phyloP scores from a whole-genome alignment of 2,113 vertebrate genomes.

The Hipposideros armiger region DNA sequence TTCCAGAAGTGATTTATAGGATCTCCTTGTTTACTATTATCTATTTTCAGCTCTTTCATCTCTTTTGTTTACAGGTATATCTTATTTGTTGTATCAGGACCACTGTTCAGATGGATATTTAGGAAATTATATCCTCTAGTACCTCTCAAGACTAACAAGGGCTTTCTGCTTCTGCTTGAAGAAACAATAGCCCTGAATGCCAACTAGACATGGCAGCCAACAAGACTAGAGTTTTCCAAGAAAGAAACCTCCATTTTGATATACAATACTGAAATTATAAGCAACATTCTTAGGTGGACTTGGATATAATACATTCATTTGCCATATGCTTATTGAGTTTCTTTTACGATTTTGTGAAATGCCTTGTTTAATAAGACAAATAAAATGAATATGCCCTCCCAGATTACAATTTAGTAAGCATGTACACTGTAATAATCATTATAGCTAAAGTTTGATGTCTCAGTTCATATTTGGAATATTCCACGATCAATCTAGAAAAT shows the following conservation, averaged over 20 bases:
- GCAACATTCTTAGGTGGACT: not conserved
- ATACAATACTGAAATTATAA: slow-evolving; percentile 48
- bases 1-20: slow-evolving; percentile 32
- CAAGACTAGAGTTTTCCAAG: slow-evolving; percentile 46
- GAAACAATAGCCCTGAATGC: slow-evolving; percentile 53
- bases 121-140: slow-evolving; percentile 30
- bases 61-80: slow-evolving; percentile 37
- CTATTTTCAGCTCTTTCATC: slow-evolving; percentile 47
- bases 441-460: slow-evolving; percentile 11
- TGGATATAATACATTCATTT: slow-evolving; percentile 31
- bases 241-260: slow-evolving; percentile 48
- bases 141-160: slow-evolving; percentile 39
- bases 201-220: not conserved
- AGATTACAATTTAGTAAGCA: slow-evolving; percentile 18
- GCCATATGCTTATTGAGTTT: slow-evolving; percentile 45
- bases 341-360: slow-evolving; percentile 48
- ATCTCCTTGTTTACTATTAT: slow-evolving; percentile 29
- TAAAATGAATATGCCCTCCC: not conserved
- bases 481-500: slow-evolving; percentile 40
- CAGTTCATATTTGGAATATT: slow-evolving; percentile 50
- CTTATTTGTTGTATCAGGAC: slow-evolving; percentile 16
- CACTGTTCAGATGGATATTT: not conserved
- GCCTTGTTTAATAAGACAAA: slow-evolving; percentile 16
- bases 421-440: not conserved
- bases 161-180: slow-evolving; percentile 53